Evolutionary conservation across 2,888 invertebrate species (phyloP).

Genomic region (Nowickia ferox): DNA sequence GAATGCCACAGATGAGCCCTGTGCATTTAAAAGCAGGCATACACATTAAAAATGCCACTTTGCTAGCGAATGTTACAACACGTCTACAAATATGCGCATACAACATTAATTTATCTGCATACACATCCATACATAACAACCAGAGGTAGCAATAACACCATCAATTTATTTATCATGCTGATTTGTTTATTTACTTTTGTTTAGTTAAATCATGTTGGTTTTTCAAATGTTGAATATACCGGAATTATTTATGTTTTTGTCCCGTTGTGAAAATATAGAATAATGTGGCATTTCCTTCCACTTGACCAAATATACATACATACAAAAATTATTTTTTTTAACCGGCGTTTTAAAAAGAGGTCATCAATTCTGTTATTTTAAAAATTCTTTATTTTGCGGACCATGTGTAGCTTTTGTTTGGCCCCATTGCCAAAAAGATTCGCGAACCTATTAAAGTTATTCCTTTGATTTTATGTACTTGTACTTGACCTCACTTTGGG

Average conservation of each 20-base stretch:
- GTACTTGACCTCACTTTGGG: too few relatives aligned
- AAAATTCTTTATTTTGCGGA: too few relatives aligned
- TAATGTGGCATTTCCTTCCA: conserved; percentile 46
- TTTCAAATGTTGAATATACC: conserved; percentile 27
- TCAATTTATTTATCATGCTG: conserved; percentile 32
- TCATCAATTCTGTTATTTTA: too few relatives aligned
- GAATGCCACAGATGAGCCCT: conserved; percentile 55
- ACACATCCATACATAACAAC: background rate
- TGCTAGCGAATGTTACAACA: too few relatives aligned
- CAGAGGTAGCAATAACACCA: conserved; percentile 1
- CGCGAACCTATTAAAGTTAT: too few relatives aligned
- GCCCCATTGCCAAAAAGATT: too few relatives aligned
- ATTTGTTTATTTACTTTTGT: conserved; percentile 47
- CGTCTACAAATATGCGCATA: too few relatives aligned
- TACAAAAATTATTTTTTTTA: too few relatives aligned
- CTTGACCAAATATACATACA: background rate
- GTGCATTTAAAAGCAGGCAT: conserved; percentile 12
- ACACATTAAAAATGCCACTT: background rate
- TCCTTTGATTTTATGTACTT: too few relatives aligned
- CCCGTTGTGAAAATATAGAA: conserved; percentile 32
- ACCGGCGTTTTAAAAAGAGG: too few relatives aligned
- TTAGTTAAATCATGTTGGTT: conserved; percentile 22
- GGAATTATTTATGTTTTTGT: conserved; percentile 36
- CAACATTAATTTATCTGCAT: too few relatives aligned
- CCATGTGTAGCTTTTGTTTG: too few relatives aligned